Conservation (phyloP, 2,797 vertebrate genomes). For the Notoglanidium macrostoma region DNA sequence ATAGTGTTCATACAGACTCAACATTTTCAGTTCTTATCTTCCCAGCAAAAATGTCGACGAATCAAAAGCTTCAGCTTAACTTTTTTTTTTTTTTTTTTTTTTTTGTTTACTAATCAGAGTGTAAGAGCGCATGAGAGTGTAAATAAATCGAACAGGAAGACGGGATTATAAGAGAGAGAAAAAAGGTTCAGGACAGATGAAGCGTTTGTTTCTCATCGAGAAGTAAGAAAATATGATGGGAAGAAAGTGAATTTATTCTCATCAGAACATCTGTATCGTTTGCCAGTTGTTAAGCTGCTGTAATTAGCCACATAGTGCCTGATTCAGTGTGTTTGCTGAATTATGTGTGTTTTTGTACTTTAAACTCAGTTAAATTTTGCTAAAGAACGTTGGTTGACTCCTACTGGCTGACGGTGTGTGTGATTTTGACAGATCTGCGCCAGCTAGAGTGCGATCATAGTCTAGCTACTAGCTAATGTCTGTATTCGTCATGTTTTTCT, state of each 20-base stretch:
- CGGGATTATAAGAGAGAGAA: not conserved
- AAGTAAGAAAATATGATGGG: not conserved
- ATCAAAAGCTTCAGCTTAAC: not conserved
- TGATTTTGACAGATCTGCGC: not conserved
- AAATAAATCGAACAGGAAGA: not conserved
- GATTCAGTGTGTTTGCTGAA: not conserved
- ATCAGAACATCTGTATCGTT: not conserved
- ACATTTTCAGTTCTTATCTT: not conserved
- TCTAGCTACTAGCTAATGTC: not conserved
- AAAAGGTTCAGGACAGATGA: not conserved
- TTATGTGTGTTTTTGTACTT: not conserved
- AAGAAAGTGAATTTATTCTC: not conserved
- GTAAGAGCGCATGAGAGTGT: not conserved
- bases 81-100: too few species aligned
- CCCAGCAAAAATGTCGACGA: not conserved
- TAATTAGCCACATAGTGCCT: not conserved
- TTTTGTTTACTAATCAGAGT: not conserved
- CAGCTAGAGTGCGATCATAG: not conserved
- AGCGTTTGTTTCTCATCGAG: not conserved
- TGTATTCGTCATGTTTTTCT: not conserved
- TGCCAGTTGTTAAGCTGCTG: not conserved
- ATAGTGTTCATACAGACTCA: not conserved
- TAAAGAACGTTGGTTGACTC: not conserved
- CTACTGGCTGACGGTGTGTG: not conserved
- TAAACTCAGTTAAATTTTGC: not conserved